These are phyloP conservation scores for Arctopsyche grandis DNA, from an alignment of 1,140 invertebrate species.

Conservation along the genomic window DNA sequence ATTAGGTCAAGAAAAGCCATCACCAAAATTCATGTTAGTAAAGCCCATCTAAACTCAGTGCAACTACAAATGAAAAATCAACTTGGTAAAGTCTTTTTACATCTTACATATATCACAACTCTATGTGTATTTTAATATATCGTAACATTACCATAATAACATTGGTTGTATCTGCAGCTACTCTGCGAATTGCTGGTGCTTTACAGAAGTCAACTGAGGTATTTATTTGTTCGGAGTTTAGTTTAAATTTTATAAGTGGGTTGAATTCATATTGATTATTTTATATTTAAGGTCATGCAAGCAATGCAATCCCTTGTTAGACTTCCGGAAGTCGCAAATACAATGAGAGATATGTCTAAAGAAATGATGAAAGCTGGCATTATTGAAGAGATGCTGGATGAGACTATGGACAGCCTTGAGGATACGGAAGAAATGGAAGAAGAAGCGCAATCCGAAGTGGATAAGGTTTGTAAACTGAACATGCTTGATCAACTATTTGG, in stretches of 20 bases:
- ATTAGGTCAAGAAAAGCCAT: slow-evolving; percentile 90
- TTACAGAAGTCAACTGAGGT: slow-evolving; percentile 94
- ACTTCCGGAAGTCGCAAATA: slow-evolving; percentile 92
- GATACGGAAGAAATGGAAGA: slow-evolving; percentile 93
- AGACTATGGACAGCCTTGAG: slow-evolving; percentile 92
- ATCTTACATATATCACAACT: neutral
- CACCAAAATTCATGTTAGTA: slow-evolving; percentile 92
- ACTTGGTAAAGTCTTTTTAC: slow-evolving; percentile 71
- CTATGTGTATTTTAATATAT: slow-evolving; percentile 3
- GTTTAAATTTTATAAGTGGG: neutral
- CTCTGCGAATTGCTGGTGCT: slow-evolving; percentile 89
- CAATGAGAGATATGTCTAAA: slow-evolving; percentile 97
- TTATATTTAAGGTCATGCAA: slow-evolving; percentile 80
- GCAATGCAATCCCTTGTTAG: slow-evolving; percentile 93
- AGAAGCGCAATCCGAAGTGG: slow-evolving; percentile 91
- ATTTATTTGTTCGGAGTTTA: neutral
- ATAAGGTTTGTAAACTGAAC: slow-evolving; percentile 73
- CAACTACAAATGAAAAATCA: slow-evolving; percentile 99
- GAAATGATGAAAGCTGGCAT: slow-evolving; percentile 99
- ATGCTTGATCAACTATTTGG: slow-evolving; percentile 9
- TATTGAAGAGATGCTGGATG: slow-evolving; percentile 99
- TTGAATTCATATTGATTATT: neutral
- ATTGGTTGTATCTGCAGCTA: slow-evolving; percentile 70
- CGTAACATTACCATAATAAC: neutral
- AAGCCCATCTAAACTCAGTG: slow-evolving; percentile 98